Base-by-base conservation (phyloP, 1,140 invertebrate species). In the Anastrepha ludens region DNA sequence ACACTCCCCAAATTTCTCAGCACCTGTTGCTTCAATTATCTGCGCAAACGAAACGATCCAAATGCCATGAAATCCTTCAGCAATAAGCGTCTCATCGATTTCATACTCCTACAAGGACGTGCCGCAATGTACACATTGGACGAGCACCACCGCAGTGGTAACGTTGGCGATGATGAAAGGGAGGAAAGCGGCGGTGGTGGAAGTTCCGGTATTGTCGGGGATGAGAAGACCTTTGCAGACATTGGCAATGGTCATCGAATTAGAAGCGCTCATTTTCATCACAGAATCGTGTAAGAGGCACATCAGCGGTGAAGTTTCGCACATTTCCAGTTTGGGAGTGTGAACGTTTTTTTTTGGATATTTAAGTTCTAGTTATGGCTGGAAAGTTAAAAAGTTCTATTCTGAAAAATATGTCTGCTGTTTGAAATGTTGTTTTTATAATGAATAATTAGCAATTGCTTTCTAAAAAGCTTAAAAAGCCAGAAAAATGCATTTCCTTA, bases 1-100 rank as follows among this genome's bases (percentile, higher is more conserved):
- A 13, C 65, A 67, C 4, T 64, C 55, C 78, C 58, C 17, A 15
- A 58, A 1, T 2, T 85, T 85, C 85, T 29, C 15, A 93, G 92
- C 11, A 92, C 92, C 50, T 93, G 92, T 70, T 93, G 92, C 55
- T 93, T 93, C 20, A 93, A 93, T 86, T 93, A 93, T 85, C 87
- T 93, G 58, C 90, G 92, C n/a, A 93, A 93, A 62, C 91, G 92
- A 87, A 88, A 88, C 9, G 91, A 92, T 88, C 91, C 92, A 0
- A 90, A 91, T 47, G 89, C 89, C 67, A 88, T 92, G 86, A 90
- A 90, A 60, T 44, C 90, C 9, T 90, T 90, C n/a, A 90, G 91
- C 0, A 90, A 93, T 85, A 89, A 91, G n/a, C 88, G 91, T 7
- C 90, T 93, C 6, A 93, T 92, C 6, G 92, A 93, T 85, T 92